Evolutionary conservation across 2,888 invertebrate genomes (phyloP), one percentile per base, ranked within the genome.

Genomic region (Calliopum simillimum): DNA sequence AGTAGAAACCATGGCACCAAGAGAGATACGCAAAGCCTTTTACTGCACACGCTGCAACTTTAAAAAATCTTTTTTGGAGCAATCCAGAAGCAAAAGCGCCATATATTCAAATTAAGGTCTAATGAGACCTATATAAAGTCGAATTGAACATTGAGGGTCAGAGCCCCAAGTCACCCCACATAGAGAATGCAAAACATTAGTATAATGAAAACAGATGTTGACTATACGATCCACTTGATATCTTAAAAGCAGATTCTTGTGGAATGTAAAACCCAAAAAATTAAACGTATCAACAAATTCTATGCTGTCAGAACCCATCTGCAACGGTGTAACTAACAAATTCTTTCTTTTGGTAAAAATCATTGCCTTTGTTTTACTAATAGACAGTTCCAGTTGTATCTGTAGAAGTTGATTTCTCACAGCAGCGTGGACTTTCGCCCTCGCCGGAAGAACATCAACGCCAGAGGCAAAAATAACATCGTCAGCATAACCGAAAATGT

Each of bases 21-120:
- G n/a, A n/a, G n/a, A n/a, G n/a, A n/a, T n/a, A n/a, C n/a, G n/a
- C n/a, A n/a, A n/a, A n/a, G n/a, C n/a, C n/a, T n/a, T n/a, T n/a
- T n/a, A n/a, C n/a, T n/a, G n/a, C n/a, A n/a, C n/a, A n/a, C n/a
- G n/a, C n/a, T n/a, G n/a, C n/a, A n/a, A n/a, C n/a, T n/a, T n/a
- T n/a, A n/a, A n/a, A n/a, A n/a, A n/a, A n/a, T n/a, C n/a, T n/a
- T n/a, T n/a, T n/a, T n/a, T n/a, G n/a, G n/a, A n/a, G n/a, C n/a
- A n/a, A n/a, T n/a, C n/a, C n/a, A n/a, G n/a, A n/a, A n/a, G n/a
- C n/a, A n/a, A n/a, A n/a, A n/a, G n/a, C n/a, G n/a, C n/a, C n/a
- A n/a, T n/a, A n/a, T n/a, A n/a, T 49, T 69, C 69, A 3, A 69
- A 44, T 33, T 58, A 64, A 8, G 69, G 64, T 49, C 64, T 55